A percentile compares a stretch with the other conserved stretches of the same genome.
These are phyloP conservation scores for Epizoanthus stellaris DNA, from an alignment of 92 coral and sea anemone species.

Conservation along the genomic window DNA sequence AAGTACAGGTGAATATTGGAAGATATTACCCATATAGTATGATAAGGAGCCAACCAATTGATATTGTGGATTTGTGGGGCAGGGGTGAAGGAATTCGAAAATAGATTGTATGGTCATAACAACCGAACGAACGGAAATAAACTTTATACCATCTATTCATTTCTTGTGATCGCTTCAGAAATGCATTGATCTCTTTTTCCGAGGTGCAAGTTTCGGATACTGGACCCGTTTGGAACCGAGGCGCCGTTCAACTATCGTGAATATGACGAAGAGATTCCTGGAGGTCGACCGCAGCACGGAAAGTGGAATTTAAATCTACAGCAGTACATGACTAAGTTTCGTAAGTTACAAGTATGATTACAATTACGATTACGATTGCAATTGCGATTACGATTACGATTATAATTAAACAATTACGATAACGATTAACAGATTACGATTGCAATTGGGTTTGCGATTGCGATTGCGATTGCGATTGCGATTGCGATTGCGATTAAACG, in stretches of 20 bases:
- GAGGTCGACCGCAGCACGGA: slow-evolving; percentile 66
- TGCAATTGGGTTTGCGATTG: too few relatives aligned
- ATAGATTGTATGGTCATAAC: too few relatives aligned
- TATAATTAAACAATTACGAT: not conserved
- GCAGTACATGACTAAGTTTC: slow-evolving; percentile 80
- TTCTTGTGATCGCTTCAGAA: too few relatives aligned
- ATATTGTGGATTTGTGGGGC: too few relatives aligned
- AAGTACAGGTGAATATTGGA: slow-evolving; percentile 67
- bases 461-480: too few relatives aligned
- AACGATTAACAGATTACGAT: not conserved
- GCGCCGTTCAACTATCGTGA: slow-evolving; percentile 76
- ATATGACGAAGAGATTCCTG: slow-evolving; percentile 55
- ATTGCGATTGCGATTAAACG: too few relatives aligned
- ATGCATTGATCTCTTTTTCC: not conserved
- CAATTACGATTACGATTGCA: not conserved
- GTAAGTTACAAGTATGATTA: slow-evolving; percentile 49
- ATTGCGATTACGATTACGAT: not conserved
- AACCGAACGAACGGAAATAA: too few relatives aligned
- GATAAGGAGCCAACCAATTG: not conserved
- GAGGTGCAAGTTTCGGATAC: slow-evolving; percentile 78
- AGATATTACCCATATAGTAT: not conserved
- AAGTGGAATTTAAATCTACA: slow-evolving; percentile 74
- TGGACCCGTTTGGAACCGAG: slow-evolving; percentile 78
- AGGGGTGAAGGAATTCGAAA: too few relatives aligned
- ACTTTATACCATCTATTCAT: too few relatives aligned